Percentiles rank a stretch among this genome's conserved stretches.
Evolutionary conservation across 2,888 invertebrate genomes (phyloP).

Genomic region (Leistus spinibarbis): DNA sequence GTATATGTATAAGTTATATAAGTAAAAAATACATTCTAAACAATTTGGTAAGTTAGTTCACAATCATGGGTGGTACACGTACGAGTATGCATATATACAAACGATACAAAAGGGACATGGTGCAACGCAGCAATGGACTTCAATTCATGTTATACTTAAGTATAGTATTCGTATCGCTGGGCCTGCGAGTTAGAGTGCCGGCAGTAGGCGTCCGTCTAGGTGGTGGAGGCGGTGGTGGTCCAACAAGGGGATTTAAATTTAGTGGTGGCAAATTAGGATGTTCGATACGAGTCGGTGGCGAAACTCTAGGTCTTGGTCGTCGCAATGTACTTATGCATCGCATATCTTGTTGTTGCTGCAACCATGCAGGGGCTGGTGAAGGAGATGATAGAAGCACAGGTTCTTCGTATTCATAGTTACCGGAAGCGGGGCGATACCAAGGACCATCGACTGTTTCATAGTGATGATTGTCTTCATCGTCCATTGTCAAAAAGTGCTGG

Average conservation of each 20-base stretch:
- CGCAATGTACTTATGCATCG: slow-evolving; percentile 51
- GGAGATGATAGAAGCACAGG: slow-evolving; percentile 64
- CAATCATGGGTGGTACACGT: background rate
- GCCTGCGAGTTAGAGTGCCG: slow-evolving; percentile 38
- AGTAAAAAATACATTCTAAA: background rate
- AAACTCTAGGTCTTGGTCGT: slow-evolving; percentile 68
- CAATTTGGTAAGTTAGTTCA: background rate
- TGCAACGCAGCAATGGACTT: background rate
- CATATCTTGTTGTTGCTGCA: slow-evolving; percentile 54
- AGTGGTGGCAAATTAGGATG: slow-evolving; percentile 81
- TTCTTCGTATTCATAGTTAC: slow-evolving; percentile 83
- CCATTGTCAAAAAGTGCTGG: slow-evolving; percentile 73
- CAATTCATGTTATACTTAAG: slow-evolving; percentile 37
- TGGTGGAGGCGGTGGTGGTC: slow-evolving; percentile 43
- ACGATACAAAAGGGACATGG: background rate
- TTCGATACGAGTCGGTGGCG: slow-evolving; percentile 81
- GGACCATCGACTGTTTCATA: slow-evolving; percentile 70
- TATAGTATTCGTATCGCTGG: slow-evolving; percentile 38
- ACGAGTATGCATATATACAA: background rate
- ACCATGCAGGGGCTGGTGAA: slow-evolving; percentile 48
- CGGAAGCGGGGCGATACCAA: slow-evolving; percentile 56
- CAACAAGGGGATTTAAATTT: slow-evolving; percentile 65
- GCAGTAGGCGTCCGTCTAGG: slow-evolving; percentile 41
- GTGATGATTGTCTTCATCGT: slow-evolving; percentile 65
- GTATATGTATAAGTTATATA: background rate